Conservation (phyloP, 2,888 invertebrate species). For the Hydrotaea diabolus region DNA sequence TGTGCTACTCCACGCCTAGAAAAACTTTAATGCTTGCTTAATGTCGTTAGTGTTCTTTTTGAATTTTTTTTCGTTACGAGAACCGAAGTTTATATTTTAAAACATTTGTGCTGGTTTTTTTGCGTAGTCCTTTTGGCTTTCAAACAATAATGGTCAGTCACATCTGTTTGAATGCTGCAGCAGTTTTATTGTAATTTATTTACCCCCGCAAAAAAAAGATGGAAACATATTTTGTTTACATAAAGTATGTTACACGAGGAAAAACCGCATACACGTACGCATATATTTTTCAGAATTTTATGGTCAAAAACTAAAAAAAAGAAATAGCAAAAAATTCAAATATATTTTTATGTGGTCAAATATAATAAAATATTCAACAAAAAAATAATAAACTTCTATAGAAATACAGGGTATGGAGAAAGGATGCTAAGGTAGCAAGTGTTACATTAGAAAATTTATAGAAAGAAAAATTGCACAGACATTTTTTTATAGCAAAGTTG, state of each 20-base stretch:
- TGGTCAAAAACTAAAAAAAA: not conserved
- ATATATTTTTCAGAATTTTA: not conserved
- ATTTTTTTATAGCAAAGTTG: no score
- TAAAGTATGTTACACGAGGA: not conserved
- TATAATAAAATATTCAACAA: not conserved
- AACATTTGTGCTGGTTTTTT: conserved; percentile 1
- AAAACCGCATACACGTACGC: not conserved
- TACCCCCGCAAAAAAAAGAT: not conserved
- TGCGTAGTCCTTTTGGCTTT: not conserved
- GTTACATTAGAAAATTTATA: no score
- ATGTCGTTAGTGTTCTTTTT: not conserved
- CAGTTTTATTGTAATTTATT: conserved; percentile 11
- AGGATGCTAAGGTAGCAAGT: no score
- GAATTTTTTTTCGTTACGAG: not conserved
- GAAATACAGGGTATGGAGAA: conserved; percentile 1
- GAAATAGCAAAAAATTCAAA: not conserved
- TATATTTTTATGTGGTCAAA: conserved; percentile 4
- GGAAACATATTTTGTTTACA: conserved; percentile 21
- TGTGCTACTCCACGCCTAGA: not conserved
- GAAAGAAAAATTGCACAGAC: no score
- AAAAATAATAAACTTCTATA: not conserved
- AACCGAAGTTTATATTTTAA: no score
- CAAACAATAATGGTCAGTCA: conserved; percentile 27
- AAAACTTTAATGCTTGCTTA: not conserved
- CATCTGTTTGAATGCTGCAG: conserved; percentile 23